phyloP scores from a whole-genome alignment of 2,888 invertebrate species.

The Argynnis bischoffii region DNA sequence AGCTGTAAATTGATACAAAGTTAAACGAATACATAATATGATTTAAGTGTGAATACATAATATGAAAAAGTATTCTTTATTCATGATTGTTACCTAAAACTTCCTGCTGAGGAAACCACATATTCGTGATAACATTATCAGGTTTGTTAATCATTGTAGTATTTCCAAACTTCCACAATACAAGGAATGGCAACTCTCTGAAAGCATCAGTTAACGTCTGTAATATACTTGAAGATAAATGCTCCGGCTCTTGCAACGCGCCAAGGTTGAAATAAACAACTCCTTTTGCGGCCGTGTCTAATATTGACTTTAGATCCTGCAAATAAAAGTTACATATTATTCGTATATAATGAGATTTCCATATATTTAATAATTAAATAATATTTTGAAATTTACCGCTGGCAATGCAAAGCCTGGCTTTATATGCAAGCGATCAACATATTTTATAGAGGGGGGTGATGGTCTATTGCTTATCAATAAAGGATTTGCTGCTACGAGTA shows the following conservation, averaged over 20 bases:
- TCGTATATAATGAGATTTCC: neutral
- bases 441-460: slow-evolving; percentile 61
- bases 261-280: slow-evolving; percentile 79
- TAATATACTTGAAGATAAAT: slow-evolving; percentile 61
- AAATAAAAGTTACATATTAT: slow-evolving; percentile 41
- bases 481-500: slow-evolving; percentile 69
- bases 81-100: slow-evolving; percentile 64
- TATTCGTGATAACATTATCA: slow-evolving; percentile 66
- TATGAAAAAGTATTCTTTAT: no score
- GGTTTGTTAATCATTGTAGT: slow-evolving; percentile 65
- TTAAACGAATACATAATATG: neutral
- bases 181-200: slow-evolving; percentile 70
- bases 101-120: slow-evolving; percentile 82
- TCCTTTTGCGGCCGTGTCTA: slow-evolving; percentile 72
- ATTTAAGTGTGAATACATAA: no score
- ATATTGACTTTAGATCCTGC: slow-evolving; percentile 58
- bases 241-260: slow-evolving; percentile 70
- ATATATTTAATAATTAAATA: neutral
- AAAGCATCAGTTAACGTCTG: slow-evolving; percentile 72
- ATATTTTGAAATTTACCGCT: slow-evolving; percentile 49
- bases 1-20: slow-evolving; percentile 49
- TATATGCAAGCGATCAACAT: slow-evolving; percentile 70
- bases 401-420: slow-evolving; percentile 59
- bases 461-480: slow-evolving; percentile 68
- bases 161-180: slow-evolving; percentile 80